Conservation (phyloP, 2,888 invertebrate species). For the Chloroclystis v-ata region DNA sequence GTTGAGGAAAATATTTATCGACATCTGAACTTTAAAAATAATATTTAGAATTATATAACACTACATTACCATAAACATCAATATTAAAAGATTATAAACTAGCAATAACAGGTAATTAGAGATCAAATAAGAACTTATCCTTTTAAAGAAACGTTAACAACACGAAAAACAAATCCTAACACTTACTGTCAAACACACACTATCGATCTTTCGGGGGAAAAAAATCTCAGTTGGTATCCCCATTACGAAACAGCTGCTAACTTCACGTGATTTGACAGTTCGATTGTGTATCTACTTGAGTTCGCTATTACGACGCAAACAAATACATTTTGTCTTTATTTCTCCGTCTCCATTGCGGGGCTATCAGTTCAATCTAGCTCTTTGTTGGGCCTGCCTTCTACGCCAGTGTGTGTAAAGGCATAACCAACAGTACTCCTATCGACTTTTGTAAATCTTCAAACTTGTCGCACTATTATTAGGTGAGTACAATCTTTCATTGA, state of each 20-base stretch:
- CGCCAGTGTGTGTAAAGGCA: slow-evolving; percentile 78
- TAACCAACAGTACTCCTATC: slow-evolving; percentile 53
- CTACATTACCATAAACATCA: too few relatives aligned
- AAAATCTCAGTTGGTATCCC: slow-evolving; percentile 35
- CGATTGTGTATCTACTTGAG: slow-evolving; percentile 43
- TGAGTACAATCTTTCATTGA: slow-evolving; percentile 36
- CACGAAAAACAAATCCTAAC: too few relatives aligned
- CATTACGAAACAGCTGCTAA: slow-evolving; percentile 33
- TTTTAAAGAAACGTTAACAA: too few relatives aligned
- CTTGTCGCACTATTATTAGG: slow-evolving; percentile 38
- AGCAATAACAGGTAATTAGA: too few relatives aligned
- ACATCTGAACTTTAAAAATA: neutral
- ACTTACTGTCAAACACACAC: too few relatives aligned
- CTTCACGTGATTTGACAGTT: slow-evolving; percentile 53
- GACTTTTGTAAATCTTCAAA: slow-evolving; percentile 19
- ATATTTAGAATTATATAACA: too few relatives aligned
- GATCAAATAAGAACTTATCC: too few relatives aligned
- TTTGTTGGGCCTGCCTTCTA: slow-evolving; percentile 70
- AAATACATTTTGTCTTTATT: slow-evolving; percentile 37
- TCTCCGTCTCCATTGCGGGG: slow-evolving; percentile 32
- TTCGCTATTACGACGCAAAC: slow-evolving; percentile 45
- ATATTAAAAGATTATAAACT: too few relatives aligned
- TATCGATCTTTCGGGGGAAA: slow-evolving; percentile 24
- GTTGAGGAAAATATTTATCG: slow-evolving; percentile 15
- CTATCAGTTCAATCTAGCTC: slow-evolving; percentile 46